A percentile compares a stretch with the other conserved stretches of the same genome.
Conservation (phyloP, 2,113 vertebrate species). For the Macquaria australasica region DNA sequence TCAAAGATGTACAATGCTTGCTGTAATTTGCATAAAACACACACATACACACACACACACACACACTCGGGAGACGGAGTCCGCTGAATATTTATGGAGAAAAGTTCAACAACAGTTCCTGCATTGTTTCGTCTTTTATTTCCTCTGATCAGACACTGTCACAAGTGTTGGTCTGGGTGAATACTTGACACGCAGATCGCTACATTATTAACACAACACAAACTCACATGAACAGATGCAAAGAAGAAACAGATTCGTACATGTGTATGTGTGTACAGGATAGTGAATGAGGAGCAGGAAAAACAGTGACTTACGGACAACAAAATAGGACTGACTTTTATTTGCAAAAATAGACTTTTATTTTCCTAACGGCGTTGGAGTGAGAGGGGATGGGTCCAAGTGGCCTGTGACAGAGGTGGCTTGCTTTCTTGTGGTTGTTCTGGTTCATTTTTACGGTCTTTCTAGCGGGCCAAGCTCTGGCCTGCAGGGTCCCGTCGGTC, state of each 20-base stretch:
- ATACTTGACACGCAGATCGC: conserved; percentile 48
- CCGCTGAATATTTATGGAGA: conserved; percentile 60
- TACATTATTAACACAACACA: conserved; percentile 65
- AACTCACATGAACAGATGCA: conserved; percentile 41
- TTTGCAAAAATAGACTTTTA: conserved; percentile 58
- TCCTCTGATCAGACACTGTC: conserved; percentile 65
- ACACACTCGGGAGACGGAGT: conserved; percentile 10
- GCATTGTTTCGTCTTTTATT: conserved; percentile 76
- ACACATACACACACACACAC: conserved; percentile 29
- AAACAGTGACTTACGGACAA: conserved; percentile 31
- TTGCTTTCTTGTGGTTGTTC: conserved; percentile 23
- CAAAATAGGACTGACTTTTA: conserved; percentile 32
- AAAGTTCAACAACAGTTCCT: conserved; percentile 59
- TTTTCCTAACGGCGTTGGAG: conserved; percentile 11
- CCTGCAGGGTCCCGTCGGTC: background rate
- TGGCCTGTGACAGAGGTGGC: background rate
- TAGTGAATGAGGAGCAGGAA: conserved; percentile 42
- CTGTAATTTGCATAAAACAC: conserved; percentile 61
- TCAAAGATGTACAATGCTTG: conserved; percentile 54
- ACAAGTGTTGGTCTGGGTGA: conserved; percentile 58
- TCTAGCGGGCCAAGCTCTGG: conserved; percentile 4
- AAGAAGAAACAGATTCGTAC: conserved; percentile 36
- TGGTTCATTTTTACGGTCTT: conserved; percentile 25
- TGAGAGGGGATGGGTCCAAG: conserved; percentile 18
- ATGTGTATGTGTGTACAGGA: conserved; percentile 30